These are phyloP conservation scores for Trilocha varians DNA, from an alignment of 2,888 invertebrate genomes.

Conservation along the genomic window DNA sequence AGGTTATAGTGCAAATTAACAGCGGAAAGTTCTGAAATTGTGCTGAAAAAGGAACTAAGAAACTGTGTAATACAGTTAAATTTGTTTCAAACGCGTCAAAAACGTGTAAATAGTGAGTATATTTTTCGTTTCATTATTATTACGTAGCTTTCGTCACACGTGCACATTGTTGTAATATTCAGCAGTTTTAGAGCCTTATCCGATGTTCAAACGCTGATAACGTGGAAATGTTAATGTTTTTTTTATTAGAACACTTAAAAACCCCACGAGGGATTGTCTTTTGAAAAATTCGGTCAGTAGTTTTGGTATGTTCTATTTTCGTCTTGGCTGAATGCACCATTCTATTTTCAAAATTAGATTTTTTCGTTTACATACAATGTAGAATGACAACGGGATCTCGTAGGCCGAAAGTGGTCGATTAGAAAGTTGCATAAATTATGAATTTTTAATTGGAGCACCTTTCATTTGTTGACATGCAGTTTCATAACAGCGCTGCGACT, in stretches of 20 bases:
- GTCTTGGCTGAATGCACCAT: conserved; percentile 33
- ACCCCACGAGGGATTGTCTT: neutral
- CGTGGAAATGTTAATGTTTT: neutral
- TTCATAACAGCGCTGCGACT: conserved; percentile 36
- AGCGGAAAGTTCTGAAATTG: conserved; percentile 18
- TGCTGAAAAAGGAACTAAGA: conserved; percentile 21
- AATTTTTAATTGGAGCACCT: conserved; percentile 21
- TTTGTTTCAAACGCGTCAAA: conserved; percentile 30
- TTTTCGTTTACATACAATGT: conserved; percentile 19
- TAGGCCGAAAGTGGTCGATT: conserved; percentile 20
- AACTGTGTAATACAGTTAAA: conserved; percentile 12
- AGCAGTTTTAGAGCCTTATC: conserved; percentile 13
- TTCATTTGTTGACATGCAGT: conserved; percentile 45
- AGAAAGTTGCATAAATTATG: conserved; percentile 34
- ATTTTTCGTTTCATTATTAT: neutral
- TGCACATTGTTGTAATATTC: neutral
- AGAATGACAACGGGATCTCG: conserved; percentile 15
- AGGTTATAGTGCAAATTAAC: conserved; percentile 51
- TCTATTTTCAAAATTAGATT: conserved; percentile 26
- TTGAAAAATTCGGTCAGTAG: neutral
- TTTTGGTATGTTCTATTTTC: conserved; percentile 39
- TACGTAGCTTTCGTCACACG: conserved; percentile 5
- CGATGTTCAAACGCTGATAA: neutral
- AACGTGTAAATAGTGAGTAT: conserved; percentile 49
- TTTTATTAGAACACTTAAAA: neutral